Percentiles rank a stretch among this genome's conserved stretches.
phyloP scores from a whole-genome alignment of 2,888 invertebrate species.

The Idaea straminata region DNA sequence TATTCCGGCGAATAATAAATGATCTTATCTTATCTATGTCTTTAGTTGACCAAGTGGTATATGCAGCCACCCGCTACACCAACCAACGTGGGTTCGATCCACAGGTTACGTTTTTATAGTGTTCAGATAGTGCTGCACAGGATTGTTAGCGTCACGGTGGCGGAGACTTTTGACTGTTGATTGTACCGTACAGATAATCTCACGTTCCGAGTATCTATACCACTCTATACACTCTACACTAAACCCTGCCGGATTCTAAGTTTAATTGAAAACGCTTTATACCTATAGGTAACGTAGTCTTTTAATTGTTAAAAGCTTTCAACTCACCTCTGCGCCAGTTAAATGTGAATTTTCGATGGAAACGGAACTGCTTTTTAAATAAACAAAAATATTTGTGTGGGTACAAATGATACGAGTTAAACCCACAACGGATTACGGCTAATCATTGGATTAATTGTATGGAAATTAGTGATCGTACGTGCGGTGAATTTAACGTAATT shows the following conservation, averaged over 20 bases:
- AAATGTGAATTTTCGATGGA: constrained; percentile 43
- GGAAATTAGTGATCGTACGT: constrained; percentile 65
- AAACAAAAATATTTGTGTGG: constrained; percentile 38
- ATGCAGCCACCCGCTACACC: too few species aligned
- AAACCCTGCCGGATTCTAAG: constrained; percentile 60
- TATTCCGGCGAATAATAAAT: too few species aligned
- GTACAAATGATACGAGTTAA: constrained; percentile 46
- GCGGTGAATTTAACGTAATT: constrained; percentile 69
- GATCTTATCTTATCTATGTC: too few species aligned
- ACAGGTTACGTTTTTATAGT: too few species aligned
- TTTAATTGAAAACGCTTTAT: constrained; percentile 74
- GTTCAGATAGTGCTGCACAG: too few species aligned
- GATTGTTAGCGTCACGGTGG: too few species aligned
- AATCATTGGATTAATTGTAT: constrained; percentile 74
- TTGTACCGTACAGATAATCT: constrained; percentile 51
- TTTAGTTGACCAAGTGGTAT: too few species aligned
- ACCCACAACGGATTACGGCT: constrained; percentile 58
- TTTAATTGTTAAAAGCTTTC: constrained; percentile 60
- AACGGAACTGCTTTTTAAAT: constrained; percentile 34
- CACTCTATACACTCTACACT: constrained; percentile 53
- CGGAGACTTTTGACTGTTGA: too few species aligned
- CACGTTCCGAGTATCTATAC: constrained; percentile 55
- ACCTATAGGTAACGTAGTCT: constrained; percentile 51
- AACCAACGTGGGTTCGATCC: too few species aligned
- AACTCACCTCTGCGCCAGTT: constrained; percentile 37